Evolutionary conservation across 1,140 invertebrate species (phyloP).

Genomic region (Diuraphis noxia): DNA sequence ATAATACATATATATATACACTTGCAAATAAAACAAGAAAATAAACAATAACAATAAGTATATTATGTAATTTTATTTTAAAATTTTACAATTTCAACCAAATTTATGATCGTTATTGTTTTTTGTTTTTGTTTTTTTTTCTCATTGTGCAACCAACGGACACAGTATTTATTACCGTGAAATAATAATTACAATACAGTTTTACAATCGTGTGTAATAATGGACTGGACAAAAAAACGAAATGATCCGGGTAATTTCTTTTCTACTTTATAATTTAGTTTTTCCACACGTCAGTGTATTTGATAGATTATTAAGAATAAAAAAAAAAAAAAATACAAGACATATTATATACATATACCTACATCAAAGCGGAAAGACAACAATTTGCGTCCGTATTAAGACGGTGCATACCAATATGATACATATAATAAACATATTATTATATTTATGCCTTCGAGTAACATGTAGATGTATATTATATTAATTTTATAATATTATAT

Average conservation of each 20-base stretch:
- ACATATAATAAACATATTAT: no score
- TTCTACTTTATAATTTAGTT: background rate
- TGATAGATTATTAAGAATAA: background rate
- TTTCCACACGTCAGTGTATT: background rate
- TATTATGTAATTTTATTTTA: background rate
- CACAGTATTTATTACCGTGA: background rate
- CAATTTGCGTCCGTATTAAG: background rate
- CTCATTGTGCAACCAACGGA: background rate
- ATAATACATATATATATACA: background rate
- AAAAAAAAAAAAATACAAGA: background rate
- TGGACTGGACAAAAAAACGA: background rate
- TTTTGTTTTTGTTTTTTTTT: background rate
- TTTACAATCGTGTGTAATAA: slow-evolving; percentile 5
- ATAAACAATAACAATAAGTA: background rate
- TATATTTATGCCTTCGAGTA: background rate
- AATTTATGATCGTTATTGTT: background rate
- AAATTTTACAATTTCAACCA: background rate
- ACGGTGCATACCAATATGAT: background rate
- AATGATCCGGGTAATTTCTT: background rate
- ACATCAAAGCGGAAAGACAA: slow-evolving; percentile 6
- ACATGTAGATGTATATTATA: background rate
- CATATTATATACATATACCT: background rate
- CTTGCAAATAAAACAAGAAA: background rate
- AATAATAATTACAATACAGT: background rate
- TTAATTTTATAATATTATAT: background rate